Percentiles rank a stretch among this genome's conserved stretches.
Conservation (phyloP, 2,113 vertebrate genomes). For the Raja brachyura region DNA sequence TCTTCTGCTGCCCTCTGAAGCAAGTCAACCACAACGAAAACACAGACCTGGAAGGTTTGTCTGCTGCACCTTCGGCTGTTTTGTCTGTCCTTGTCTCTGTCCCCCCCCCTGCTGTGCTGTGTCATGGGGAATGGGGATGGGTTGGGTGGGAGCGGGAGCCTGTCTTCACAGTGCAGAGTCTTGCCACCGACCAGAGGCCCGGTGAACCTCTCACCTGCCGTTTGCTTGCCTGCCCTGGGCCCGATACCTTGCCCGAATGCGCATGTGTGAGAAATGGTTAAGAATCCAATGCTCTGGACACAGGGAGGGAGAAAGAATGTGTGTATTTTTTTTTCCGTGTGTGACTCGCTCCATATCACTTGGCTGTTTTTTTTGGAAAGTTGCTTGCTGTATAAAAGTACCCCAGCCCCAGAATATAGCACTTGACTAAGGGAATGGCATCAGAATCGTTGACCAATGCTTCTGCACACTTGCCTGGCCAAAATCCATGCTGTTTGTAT, state of each 20-base stretch:
- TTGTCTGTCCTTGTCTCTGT: conserved; percentile 61
- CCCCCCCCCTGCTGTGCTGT: conserved; percentile 55
- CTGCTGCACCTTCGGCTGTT: conserved; percentile 64
- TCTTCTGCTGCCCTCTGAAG: conserved; percentile 99
- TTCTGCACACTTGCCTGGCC: conserved; percentile 55
- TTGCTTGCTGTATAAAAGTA: conserved; percentile 57
- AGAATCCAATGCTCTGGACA: conserved; percentile 28
- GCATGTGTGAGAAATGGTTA: conserved; percentile 45
- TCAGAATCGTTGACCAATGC: conserved; percentile 53
- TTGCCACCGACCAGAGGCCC: conserved; percentile 42
- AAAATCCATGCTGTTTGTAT: conserved; percentile 47
- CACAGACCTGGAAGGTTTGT: conserved; percentile 98
- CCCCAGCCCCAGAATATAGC: conserved; percentile 47
- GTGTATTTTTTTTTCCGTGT: conserved; percentile 46
- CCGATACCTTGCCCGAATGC: conserved; percentile 44
- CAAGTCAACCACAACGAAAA: conserved; percentile 96
- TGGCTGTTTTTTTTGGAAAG: conserved; percentile 53
- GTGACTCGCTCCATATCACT: conserved; percentile 53
- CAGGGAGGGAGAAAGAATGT: conserved; percentile 43
- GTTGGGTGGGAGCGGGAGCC: conserved; percentile 36
- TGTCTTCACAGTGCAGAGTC: conserved; percentile 44
- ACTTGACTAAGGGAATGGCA: conserved; percentile 51
- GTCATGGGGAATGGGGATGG: conserved; percentile 42
- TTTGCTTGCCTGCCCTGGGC: conserved; percentile 51
- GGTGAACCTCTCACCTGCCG: conserved; percentile 47